phyloP scores from a whole-genome alignment of 2,888 invertebrate species.

The Drosophila pegasa region DNA sequence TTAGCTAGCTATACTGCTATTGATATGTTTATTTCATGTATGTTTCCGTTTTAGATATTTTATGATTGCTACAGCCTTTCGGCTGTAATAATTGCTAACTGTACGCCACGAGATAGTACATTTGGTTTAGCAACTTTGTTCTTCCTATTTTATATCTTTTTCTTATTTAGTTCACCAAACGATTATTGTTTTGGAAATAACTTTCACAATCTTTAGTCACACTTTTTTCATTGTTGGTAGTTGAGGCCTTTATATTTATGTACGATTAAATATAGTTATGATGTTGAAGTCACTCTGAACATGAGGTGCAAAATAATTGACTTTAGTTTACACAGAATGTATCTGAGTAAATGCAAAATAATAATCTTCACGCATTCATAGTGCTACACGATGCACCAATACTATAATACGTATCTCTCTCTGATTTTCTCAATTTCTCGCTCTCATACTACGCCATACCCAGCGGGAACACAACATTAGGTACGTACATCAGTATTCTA shows the following conservation, averaged over 20 bases:
- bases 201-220: constrained; percentile 45
- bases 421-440: constrained; percentile 23
- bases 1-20: constrained; percentile 13
- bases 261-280: constrained; percentile 19
- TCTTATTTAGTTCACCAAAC: constrained; percentile 14
- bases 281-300: constrained; percentile 16
- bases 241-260: constrained; percentile 20
- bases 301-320: constrained; percentile 30
- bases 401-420: constrained; percentile 31
- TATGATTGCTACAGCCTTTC: constrained; percentile 50
- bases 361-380: constrained; percentile 31
- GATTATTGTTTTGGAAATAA: constrained; percentile 22
- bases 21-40: constrained; percentile 24
- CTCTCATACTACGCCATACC: constrained; percentile 19
- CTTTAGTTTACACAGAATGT: constrained; percentile 43
- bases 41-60: constrained; percentile 11
- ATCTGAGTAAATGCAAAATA: constrained; percentile 52
- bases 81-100: constrained; percentile 77
- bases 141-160: constrained; percentile 69
- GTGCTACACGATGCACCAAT: constrained; percentile 26
- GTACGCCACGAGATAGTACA: constrained; percentile 83
- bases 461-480: not conserved
- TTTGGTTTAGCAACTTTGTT: constrained; percentile 75
- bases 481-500: not conserved
- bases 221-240: constrained; percentile 3